Evolutionary conservation across 2,113 vertebrate species (phyloP), one percentile per base, ranked within the genome.

Genomic region (Hucho hucho): DNA sequence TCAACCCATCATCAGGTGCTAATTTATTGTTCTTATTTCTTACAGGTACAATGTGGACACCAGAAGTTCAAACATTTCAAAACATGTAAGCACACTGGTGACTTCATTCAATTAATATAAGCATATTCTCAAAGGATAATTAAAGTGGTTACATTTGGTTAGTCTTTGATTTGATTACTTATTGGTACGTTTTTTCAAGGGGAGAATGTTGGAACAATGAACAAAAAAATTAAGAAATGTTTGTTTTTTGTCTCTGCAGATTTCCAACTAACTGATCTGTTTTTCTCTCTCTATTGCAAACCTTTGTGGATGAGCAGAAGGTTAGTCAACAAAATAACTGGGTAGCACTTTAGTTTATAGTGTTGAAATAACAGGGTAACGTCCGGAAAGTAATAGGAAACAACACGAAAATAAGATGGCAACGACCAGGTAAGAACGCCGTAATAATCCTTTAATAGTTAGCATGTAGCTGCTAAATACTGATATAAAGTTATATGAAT

Each of bases 1-100:
- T 61, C 20, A 61, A 20, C n/a, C 4, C 16, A 7, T 61, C 2
- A n/a, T 22, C 6, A 61, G 58, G 16, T n/a, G 58, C 9, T 22
- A n/a, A n/a, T 61, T 22, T 22, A 22, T 22, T 22, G 58, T 72
- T 80, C 74, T 83, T 6, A 76, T 86, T 29, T 75, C 77, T 78
- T 87, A 49, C 86, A 97, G 96, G 87, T 97, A 96, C 90, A 96
- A 97, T 13, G 92, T 97, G 68, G 95, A 97, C 66, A 96, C 95
- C 49, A 95, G 94, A 91, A 95, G 92, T 91, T 93, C 91, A 88
- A 97, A 95, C 65, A 77, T 95, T 73, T 95, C 96, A 64, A 97
- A 97, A 90, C 94, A 95, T 80, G 96, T 97, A 89, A 96, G 96
- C 72, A n/a, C 25, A 29, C 26, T 29, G 73, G 9, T 32, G 0